phyloP scores from a whole-genome alignment of 2,888 invertebrate genomes.

The Cabera pusaria region DNA sequence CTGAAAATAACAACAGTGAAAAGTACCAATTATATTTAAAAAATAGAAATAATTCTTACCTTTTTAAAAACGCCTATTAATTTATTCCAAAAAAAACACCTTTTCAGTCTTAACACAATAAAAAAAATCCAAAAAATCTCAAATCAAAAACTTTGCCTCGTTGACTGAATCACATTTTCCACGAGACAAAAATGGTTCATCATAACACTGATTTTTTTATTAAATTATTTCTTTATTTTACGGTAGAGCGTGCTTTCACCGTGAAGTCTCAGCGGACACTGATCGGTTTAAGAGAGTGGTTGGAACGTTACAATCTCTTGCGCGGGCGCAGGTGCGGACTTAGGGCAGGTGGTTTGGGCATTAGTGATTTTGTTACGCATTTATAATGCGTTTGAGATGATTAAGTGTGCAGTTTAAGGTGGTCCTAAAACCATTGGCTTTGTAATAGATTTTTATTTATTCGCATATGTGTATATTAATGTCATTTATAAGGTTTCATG shows the following conservation, averaged over 20 bases:
- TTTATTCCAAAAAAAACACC: constrained; percentile 43
- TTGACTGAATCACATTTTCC: constrained; percentile 80
- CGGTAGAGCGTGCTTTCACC: constrained; percentile 32
- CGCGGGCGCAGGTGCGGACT: constrained; percentile 43
- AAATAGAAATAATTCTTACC: constrained; percentile 47
- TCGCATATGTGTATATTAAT: no score
- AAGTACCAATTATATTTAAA: no score
- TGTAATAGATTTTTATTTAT: no score
- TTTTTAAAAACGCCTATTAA: constrained; percentile 43
- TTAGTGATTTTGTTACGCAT: no score
- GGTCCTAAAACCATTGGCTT: no score
- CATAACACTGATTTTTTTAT: constrained; percentile 39
- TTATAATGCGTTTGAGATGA: no score
- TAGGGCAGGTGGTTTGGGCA: constrained; percentile 10
- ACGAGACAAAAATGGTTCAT: constrained; percentile 75
- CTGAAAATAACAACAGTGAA: no score
- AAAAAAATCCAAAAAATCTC: constrained; percentile 37
- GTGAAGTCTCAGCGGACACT: constrained; percentile 30
- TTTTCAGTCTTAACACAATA: constrained; percentile 32
- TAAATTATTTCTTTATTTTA: no score
- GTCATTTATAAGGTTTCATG: no score
- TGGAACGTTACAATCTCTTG: constrained; percentile 43
- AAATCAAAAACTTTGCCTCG: constrained; percentile 42
- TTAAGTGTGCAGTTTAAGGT: no score
- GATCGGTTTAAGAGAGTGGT: constrained; percentile 8